Base-by-base conservation (phyloP, 1,140 invertebrate genomes). In the Monochamus saltuarius region DNA sequence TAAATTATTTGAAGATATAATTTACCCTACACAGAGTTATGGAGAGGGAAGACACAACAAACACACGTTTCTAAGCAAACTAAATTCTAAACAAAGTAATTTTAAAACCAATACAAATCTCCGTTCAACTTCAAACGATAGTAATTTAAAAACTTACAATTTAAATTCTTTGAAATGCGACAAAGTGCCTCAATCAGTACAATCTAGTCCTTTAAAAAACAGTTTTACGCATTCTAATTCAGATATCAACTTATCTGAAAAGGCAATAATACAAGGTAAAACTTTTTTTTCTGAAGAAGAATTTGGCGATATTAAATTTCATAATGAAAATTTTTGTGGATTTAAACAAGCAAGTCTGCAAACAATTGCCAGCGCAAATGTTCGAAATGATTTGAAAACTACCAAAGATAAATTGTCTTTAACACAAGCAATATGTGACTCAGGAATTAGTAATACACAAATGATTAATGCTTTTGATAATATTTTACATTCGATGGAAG, bases 1-100 rank as follows among this genome's bases (percentile, higher is more conserved):
- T 59, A 61, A 53, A 37, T 37, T 73, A 11, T 67, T 69, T 46
- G 37, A 13, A 17, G 66, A 69, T 19, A 52, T 62, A 13, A 46
- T 65, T n/a, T 38, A 37, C 47, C 47, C 59, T n/a, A 29, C 22
- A 34, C 37, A 36, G 35, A 43, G 36, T 46, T 9, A n/a, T 9
- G 17, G 50, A 17, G 8, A 56, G 17, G 9, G 14, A 16, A 49
- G 46, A 39, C 22, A 61, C 37, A 60, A 62, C 6, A 64, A 63
- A 40, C 62, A 45, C 35, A 64, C 40, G 53, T 67, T 53, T 56
- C 49, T 61, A 34, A 19, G 34, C 36, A 42, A 53, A 54, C 11
- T 1, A n/a, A 59, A 47, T 13, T 14, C 13, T 34, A 42, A 56
- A 50, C 51, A 60, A n/a, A 47, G 9, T 36, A 56, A 56, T 13